Conservation (phyloP, 2,888 invertebrate genomes). For the Muscina levida region DNA sequence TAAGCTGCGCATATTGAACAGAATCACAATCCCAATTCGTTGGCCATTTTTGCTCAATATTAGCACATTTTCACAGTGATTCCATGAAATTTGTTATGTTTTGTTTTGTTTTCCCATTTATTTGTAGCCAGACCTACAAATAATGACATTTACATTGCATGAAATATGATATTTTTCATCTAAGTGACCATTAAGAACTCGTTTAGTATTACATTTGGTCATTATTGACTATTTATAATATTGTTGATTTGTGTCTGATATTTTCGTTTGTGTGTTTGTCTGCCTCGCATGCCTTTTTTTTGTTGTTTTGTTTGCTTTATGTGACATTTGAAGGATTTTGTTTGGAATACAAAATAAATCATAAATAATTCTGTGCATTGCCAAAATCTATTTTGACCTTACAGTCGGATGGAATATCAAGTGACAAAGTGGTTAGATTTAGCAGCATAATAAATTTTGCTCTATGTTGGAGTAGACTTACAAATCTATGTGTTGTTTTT, state of each 20-base stretch:
- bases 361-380: not conserved
- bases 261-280: too few relatives aligned
- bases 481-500: too few relatives aligned
- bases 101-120: not conserved
- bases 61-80: not conserved
- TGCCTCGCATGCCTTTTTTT: too few relatives aligned
- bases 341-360: conserved; percentile 6
- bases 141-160: not conserved
- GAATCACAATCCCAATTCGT: too few relatives aligned
- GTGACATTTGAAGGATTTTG: conserved; percentile 1
- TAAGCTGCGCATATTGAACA: too few relatives aligned
- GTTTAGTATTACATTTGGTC: not conserved
- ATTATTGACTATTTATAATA: conserved; percentile 16
- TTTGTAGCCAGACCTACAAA: too few relatives aligned
- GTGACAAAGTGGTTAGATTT: too few relatives aligned
- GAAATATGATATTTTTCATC: conserved; percentile 19
- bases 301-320: conserved; percentile 16
- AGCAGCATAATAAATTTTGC: too few relatives aligned
- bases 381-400: too few relatives aligned
- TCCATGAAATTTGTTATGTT: not conserved
- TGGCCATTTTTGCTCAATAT: not conserved
- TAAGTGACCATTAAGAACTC: not conserved
- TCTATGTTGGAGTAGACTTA: too few relatives aligned
- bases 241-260: conserved; percentile 3
- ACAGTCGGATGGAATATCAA: too few relatives aligned